Evolutionary conservation across 2,888 invertebrate genomes (phyloP).

Genomic region (Leucoma salicis): DNA sequence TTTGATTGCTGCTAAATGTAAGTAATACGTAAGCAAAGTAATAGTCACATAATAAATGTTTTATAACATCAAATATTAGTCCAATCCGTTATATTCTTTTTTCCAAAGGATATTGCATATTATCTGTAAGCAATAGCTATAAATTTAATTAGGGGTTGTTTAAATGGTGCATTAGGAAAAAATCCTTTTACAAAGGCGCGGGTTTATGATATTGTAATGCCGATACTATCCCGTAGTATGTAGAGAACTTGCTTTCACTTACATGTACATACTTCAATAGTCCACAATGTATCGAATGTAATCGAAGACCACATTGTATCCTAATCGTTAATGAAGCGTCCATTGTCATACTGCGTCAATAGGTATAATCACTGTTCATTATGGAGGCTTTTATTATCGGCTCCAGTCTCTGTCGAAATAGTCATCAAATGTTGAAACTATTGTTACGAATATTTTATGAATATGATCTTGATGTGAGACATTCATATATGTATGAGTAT

Average conservation of each 20-base stretch:
- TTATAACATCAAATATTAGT: no score
- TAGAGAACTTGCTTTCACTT: constrained; percentile 5
- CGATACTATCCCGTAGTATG: neutral
- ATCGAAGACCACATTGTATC: constrained; percentile 12
- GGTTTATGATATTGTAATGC: no score
- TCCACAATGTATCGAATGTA: constrained; percentile 14
- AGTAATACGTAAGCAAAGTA: no score
- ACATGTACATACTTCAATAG: constrained; percentile 6
- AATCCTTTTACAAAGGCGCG: no score
- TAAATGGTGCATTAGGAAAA: no score
- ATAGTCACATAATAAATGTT: no score
- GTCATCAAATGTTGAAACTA: constrained; percentile 1
- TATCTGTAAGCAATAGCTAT: no score
- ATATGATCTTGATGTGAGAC: neutral
- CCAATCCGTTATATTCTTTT: no score
- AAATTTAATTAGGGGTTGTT: no score
- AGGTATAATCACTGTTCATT: constrained; percentile 19
- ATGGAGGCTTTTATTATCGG: constrained; percentile 18
- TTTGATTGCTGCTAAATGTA: neutral
- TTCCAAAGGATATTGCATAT: no score
- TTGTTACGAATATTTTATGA: constrained; percentile 2
- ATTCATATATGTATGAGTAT: no score
- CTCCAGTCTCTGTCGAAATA: constrained; percentile 21
- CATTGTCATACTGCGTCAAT: constrained; percentile 23
- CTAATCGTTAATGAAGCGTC: constrained; percentile 7